Evolutionary conservation across 2,888 invertebrate genomes (phyloP).

Genomic region (Syrphus vitripennis): DNA sequence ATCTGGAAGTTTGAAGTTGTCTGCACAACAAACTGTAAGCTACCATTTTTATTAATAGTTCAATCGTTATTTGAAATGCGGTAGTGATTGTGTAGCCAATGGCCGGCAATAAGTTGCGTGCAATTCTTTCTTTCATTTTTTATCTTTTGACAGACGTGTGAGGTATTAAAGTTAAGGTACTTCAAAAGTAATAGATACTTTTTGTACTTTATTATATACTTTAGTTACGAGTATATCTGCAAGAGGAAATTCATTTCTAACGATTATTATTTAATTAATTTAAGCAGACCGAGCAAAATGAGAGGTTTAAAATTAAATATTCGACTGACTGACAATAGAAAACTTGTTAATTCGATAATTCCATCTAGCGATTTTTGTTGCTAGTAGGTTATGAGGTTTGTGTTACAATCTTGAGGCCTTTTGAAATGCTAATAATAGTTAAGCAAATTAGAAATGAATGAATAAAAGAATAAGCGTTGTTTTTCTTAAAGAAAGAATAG

Average conservation of each 20-base stretch:
- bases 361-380: neutral
- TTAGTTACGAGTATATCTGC: neutral
- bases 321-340: constrained; percentile 24
- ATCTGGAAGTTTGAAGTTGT: constrained; percentile 18
- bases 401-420: neutral
- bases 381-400: constrained; percentile 27
- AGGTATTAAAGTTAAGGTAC: constrained; percentile 9
- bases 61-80: constrained; percentile 52
- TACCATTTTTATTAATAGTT: constrained; percentile 39
- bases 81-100: constrained; percentile 38
- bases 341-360: constrained; percentile 11
- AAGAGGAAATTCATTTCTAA: constrained; percentile 2
- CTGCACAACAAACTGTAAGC: neutral
- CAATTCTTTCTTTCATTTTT: constrained; percentile 5
- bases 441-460: neutral
- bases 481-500: neutral
- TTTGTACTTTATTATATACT: neutral
- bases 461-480: neutral
- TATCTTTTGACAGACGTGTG: constrained; percentile 6
- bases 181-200: neutral
- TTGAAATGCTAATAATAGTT: neutral
- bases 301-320: constrained; percentile 14
- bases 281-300: neutral
- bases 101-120: constrained; percentile 25
- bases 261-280: constrained; percentile 29